Evolutionary conservation across 2,797 vertebrate species (phyloP).

Genomic region (Remorina albescens): DNA sequence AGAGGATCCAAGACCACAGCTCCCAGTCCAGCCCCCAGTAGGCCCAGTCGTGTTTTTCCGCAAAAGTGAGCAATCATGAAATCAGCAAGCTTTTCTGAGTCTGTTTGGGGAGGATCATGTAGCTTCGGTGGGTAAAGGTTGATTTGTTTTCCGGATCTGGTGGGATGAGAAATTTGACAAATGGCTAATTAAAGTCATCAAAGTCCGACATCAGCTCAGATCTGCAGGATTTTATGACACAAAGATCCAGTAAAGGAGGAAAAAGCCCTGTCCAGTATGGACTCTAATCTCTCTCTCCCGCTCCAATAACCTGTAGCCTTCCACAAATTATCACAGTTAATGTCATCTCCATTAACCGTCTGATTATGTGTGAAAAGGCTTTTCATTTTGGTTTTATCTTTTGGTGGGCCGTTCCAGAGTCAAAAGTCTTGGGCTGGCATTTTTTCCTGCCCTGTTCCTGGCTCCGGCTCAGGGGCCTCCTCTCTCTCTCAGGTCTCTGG

Average conservation of each 20-base stretch:
- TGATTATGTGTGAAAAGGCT: too few species aligned
- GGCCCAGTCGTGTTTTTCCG: neutral
- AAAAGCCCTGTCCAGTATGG: neutral
- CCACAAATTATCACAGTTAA: too few species aligned
- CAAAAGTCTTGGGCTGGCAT: too few species aligned
- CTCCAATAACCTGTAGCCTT: neutral
- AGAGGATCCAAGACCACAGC: neutral
- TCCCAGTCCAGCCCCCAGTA: neutral
- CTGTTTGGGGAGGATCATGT: too few species aligned
- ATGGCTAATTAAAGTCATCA: neutral
- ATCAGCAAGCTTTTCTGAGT: too few species aligned
- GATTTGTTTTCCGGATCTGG: too few species aligned
- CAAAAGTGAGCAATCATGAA: too few species aligned
- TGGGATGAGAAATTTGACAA: too few species aligned
- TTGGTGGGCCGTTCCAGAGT: too few species aligned
- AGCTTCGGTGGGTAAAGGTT: too few species aligned
- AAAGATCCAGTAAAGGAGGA: neutral
- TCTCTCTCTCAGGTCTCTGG: neutral
- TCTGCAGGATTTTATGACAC: neutral
- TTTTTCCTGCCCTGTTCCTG: neutral
- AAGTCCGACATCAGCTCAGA: conserved; percentile 1
- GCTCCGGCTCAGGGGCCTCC: neutral
- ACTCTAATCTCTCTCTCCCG: neutral
- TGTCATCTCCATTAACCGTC: too few species aligned
- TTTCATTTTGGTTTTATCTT: too few species aligned